Percentiles rank a stretch among this genome's conserved stretches.
Evolutionary conservation across 1,140 invertebrate species (phyloP).

Genomic region (Drosophila bipectinata): DNA sequence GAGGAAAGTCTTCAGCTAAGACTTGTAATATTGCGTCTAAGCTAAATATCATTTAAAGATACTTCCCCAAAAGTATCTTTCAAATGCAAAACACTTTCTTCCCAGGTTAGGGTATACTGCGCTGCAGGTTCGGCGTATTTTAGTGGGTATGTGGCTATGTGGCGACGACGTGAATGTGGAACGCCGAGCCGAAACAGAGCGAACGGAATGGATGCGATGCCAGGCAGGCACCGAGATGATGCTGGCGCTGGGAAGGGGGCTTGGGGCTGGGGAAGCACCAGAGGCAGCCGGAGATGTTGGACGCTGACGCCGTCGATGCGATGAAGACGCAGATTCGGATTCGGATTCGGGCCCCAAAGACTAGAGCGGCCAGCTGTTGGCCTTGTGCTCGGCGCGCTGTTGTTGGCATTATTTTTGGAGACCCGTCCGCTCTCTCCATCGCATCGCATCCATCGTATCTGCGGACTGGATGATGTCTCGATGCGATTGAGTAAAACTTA

Average conservation of each 20-base stretch:
- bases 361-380: constrained; percentile 46
- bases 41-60: background rate
- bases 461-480: constrained; percentile 42
- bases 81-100: background rate
- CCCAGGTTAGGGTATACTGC: constrained; percentile 5
- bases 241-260: background rate
- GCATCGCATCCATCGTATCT: constrained; percentile 13
- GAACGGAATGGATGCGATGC: constrained; percentile 45
- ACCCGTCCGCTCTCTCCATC: constrained; percentile 29
- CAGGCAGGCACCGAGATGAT: constrained; percentile 28
- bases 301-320: constrained; percentile 32
- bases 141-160: constrained; percentile 33
- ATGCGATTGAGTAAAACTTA: constrained; percentile 52
- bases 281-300: constrained; percentile 30
- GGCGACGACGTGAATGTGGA: constrained; percentile 42
- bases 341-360: constrained; percentile 28
- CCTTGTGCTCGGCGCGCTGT: constrained; percentile 38
- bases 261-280: constrained; percentile 1
- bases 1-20: no score
- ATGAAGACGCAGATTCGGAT: constrained; percentile 47
- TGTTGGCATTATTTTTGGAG: constrained; percentile 51
- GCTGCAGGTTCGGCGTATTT: constrained; percentile 34
- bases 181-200: constrained; percentile 45
- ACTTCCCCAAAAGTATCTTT: background rate
- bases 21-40: no score